Evolutionary conservation across 2,797 vertebrate genomes (phyloP), one percentile per base, ranked within the genome.

Genomic region (Pitangus sulphuratus): DNA sequence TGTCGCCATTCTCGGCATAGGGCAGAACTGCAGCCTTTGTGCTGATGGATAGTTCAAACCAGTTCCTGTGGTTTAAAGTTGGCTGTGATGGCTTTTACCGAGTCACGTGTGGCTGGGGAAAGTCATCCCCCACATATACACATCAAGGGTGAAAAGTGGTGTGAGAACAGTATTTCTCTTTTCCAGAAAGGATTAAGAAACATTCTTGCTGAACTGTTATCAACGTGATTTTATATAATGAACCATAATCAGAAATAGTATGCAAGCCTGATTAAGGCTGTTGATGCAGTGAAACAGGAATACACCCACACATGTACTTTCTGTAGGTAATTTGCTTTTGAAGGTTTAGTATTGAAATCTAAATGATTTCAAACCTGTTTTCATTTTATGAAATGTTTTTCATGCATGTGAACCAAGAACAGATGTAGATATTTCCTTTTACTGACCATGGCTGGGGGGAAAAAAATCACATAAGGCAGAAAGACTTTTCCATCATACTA

Each of bases 321-420:
- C 82, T 91, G 79, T 76, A 96, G 91, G 87, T 95, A 92, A 95
- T 97, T 97, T 94, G 86, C 92, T 97, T 94, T 70, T 96, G 80
- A 93, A 91, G 84, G 47, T 94, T 96, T 95, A 72, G 84, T 90
- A 48, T 89, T 82, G 82, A 76, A 96, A 89, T 96, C 84, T 95
- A 92, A 93, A 84, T 91, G 1, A 96, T 94, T 89, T 90, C 58
- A 93, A 90, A 88, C 86, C 92, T 87, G 72, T 94, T 96, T 97
- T 78, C 78, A 84, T 93, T 94, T 96, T 92, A 54, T 85, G 39
- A 92, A 89, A 50, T 68, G 71, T 89, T 96, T 70, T 92, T 47
- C 80, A 76, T 95, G 81, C 75, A 48, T 93, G 51, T 87, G 97
- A 87, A 92, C 60, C 33, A 51, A 33, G 31, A 95, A 51, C 88